Conservation (phyloP, 2,797 vertebrate genomes). For the Liasis olivaceus region DNA sequence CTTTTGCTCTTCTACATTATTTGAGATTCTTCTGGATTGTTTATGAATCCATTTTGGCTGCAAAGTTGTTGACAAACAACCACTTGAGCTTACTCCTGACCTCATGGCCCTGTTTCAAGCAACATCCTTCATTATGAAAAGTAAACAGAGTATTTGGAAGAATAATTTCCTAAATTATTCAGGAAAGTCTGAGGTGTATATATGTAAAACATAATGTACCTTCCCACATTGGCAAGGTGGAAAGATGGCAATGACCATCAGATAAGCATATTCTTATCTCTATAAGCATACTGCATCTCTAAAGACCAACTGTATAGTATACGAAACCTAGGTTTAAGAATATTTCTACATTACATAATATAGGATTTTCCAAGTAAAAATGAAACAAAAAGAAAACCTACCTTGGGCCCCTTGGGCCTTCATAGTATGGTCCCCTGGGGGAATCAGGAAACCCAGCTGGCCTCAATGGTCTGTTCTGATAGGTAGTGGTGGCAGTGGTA, state of each 20-base stretch:
- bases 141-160: not conserved
- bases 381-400: constrained; percentile 60
- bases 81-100: not conserved
- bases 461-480: constrained; percentile 69
- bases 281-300: not conserved
- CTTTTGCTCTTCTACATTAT: not conserved
- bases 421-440: constrained; percentile 78
- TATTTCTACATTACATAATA: not conserved
- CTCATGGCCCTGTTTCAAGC: not conserved
- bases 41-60: not conserved
- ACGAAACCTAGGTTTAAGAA: not conserved
- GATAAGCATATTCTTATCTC: not conserved
- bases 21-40: not conserved
- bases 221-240: not conserved
- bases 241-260: not conserved
- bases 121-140: not conserved
- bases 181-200: not conserved
- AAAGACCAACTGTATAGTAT: not conserved
- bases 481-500: constrained; percentile 25
- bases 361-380: not conserved
- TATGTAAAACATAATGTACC: not conserved
- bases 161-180: not conserved
- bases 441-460: constrained; percentile 74
- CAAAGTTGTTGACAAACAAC: not conserved
- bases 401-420: constrained; percentile 82